Percentiles rank a stretch among this genome's conserved stretches.
These are phyloP conservation scores for Drosophila mojavensis DNA, from an alignment of 1,140 invertebrate genomes.

Conservation along the genomic window DNA sequence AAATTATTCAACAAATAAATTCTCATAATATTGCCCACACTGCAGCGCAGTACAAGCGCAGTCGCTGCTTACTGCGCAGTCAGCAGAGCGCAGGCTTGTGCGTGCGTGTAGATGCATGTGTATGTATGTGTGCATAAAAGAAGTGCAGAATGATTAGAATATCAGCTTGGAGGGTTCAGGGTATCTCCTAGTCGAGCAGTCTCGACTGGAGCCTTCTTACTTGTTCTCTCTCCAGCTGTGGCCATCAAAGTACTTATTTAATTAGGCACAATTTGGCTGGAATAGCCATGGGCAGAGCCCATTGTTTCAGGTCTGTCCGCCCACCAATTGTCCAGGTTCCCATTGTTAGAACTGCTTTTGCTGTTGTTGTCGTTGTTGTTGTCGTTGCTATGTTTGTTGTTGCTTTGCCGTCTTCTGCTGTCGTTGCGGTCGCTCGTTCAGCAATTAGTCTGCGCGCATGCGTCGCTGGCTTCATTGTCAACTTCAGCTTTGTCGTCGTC, in stretches of 20 bases:
- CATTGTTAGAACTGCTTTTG: conserved; percentile 53
- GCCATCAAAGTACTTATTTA: conserved; percentile 20
- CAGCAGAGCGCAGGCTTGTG: no score
- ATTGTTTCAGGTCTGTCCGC: conserved; percentile 16
- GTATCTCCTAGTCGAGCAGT: no score
- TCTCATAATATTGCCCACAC: no score
- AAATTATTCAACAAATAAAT: no score
- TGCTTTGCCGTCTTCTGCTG: conserved; percentile 1
- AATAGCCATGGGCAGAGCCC: conserved; percentile 5
- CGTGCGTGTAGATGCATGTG: no score
- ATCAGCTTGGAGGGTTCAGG: no score
- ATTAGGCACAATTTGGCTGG: conserved; percentile 21
- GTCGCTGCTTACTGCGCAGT: no score
- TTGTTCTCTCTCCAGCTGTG: conserved; percentile 3
- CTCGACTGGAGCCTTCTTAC: no score
- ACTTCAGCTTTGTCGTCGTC: conserved; percentile 40
- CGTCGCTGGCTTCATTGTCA: conserved; percentile 76
- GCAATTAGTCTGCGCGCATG: conserved; percentile 80
- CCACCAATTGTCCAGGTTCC: conserved; percentile 36
- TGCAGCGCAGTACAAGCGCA: no score
- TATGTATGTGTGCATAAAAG: no score
- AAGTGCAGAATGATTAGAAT: no score
- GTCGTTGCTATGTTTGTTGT: not conserved
- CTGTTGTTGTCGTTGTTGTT: conserved; percentile 8
- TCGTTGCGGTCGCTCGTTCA: conserved; percentile 15